Base-by-base conservation (phyloP, 2,797 vertebrate genomes). In the Loriculus beryllinus region DNA sequence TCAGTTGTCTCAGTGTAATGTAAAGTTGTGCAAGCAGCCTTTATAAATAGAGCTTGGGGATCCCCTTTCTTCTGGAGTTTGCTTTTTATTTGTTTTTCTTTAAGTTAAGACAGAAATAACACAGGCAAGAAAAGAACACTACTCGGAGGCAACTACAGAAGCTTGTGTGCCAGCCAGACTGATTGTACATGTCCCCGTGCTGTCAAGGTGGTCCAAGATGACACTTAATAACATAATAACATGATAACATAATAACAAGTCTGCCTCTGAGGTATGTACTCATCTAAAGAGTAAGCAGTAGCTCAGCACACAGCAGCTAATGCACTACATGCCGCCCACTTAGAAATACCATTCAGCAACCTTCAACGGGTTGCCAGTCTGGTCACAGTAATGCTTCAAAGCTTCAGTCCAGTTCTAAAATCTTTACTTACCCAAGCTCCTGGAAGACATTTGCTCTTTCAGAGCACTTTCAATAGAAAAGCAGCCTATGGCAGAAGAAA, bases 211-310 rank as follows among this genome's bases (percentile, higher is more conserved):
- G 16, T 28, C 40, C 20, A 51, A 43, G 74, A 42, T 1, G 18
- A 85, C 43, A 22, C 12, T 26, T 19, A 29, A 26, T 3, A n/a
- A 22, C 0, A 0, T 6, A 15, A 31, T 45, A n/a, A n/a, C n/a
- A n/a, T n/a, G n/a, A n/a, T n/a, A n/a, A n/a, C n/a, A n/a, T n/a
- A n/a, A n/a, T n/a, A n/a, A n/a, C n/a, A n/a, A 37, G 16, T 21
- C 23, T 26, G 64, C 80, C 29, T 37, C 69, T 5, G 56, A 56
- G 20, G 6, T 19, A 40, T 0, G 0, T 9, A 17, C 14, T 42
- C 2, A 0, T 25, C 15, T 28, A 13, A 60, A 19, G 12, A 40
- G 17, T 0, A 54, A 22, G 14, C 0, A 12, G n/a, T 3, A 88
- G 49, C 29, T 71, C 47, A 64, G 52, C 33, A 52, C 28, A 26